These are phyloP conservation scores for Pseudolycoriella hygida DNA, from an alignment of 2,888 invertebrate genomes.

Conservation along the genomic window DNA sequence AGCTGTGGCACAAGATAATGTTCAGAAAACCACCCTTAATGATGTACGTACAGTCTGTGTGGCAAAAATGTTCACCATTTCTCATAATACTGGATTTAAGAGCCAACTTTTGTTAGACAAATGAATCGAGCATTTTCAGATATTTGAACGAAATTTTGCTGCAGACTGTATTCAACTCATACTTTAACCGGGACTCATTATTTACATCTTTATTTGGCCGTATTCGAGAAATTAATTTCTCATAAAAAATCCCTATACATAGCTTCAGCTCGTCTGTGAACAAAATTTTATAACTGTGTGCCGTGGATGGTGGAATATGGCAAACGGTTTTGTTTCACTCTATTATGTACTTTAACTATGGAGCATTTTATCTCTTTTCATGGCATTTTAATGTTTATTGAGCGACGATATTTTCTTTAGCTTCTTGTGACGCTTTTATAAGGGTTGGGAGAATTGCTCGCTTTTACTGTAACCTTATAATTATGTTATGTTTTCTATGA, in stretches of 20 bases:
- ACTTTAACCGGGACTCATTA: neutral
- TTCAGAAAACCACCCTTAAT: slow-evolving; percentile 9
- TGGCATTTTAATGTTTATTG: slow-evolving; percentile 3
- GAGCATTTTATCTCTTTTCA: slow-evolving; percentile 1
- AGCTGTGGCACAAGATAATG: slow-evolving; percentile 9
- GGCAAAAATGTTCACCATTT: neutral
- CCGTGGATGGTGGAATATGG: neutral
- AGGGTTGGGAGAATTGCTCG: too few relatives aligned
- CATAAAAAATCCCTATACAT: slow-evolving; percentile 4
- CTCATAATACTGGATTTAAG: neutral
- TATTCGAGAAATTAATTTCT: slow-evolving; percentile 8
- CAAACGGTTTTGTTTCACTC: slow-evolving; percentile 1
- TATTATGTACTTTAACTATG: slow-evolving; percentile 1
- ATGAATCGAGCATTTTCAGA: neutral
- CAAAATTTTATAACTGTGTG: too few relatives aligned
- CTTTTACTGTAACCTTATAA: too few relatives aligned
- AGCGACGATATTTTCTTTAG: neutral
- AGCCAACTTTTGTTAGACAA: neutral
- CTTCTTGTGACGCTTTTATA: too few relatives aligned
- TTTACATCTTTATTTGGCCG: slow-evolving; percentile 8
- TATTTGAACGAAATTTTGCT: neutral
- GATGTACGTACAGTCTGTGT: slow-evolving; percentile 7
- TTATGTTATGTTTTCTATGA: too few relatives aligned
- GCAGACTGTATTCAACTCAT: neutral
- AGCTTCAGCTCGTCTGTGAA: too few relatives aligned